Base-by-base conservation (phyloP, 1,140 invertebrate genomes). In the Hydropsyche tenuis region DNA sequence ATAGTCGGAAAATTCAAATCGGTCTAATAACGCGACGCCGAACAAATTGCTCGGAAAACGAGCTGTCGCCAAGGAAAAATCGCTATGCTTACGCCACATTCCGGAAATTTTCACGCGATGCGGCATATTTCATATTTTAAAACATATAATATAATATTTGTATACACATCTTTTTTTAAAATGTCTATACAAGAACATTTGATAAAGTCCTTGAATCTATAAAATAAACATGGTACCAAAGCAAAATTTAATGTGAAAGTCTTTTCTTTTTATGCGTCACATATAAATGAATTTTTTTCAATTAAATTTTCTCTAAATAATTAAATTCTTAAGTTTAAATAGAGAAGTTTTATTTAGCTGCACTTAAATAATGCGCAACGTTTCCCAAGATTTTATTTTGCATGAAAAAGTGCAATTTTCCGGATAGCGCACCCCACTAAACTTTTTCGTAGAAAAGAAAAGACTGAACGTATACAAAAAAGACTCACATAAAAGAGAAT, bases 31-130 rank as follows among this genome's bases (percentile, higher is more conserved):
- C 63, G 63, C 63, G 30, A 65, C 63, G 30, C 37, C 18, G 63
- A 65, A 45, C 63, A 65, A 65, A 65, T 65, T 65, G 63, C 30
- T 22, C 63, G 63, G 63, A 65, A 65, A 65, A 65, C 63, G 30
- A 65, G 56, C 56, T 60, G 56, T 60, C 56, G 56, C 22, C 20
- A 11, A 60, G 11, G 56, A 60, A 60, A 60, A 60, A 60, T 60
- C 23, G 56, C 56, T 22, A 22, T 20, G 56, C 9, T 27, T 23
- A 23, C 56, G 56, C 22, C 48, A 53, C 48, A 53, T 53, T 53
- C 48, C 48, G 16, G 48, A 53, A 18, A 18, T 53, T 53, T 53
- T 20, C 5, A 1, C 48, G 45, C 12, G 2, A 46, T n/a, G n/a
- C n/a, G n/a, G n/a, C n/a, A n/a, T n/a, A n/a, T n/a, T n/a, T n/a